A percentile compares a stretch with the other conserved stretches of the same genome.
These are phyloP conservation scores for Eupeodes luniger DNA, from an alignment of 2,888 invertebrate species.

Conservation along the genomic window DNA sequence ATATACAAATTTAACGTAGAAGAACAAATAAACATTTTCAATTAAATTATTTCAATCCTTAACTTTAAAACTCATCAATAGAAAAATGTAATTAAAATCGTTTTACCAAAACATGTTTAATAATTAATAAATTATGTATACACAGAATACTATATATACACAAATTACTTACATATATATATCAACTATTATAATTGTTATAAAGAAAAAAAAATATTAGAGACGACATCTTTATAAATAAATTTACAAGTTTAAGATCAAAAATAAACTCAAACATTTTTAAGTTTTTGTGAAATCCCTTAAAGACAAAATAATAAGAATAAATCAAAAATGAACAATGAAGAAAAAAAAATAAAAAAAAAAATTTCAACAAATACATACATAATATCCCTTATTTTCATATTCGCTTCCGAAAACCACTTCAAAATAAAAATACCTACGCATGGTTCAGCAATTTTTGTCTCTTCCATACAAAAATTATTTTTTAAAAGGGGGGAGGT, in stretches of 20 bases:
- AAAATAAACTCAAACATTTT: constrained; percentile 53
- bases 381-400: too few species aligned
- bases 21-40: constrained; percentile 48
- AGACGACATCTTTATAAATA: constrained; percentile 72
- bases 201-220: constrained; percentile 69
- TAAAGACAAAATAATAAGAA: constrained; percentile 39
- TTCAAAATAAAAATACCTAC: too few species aligned
- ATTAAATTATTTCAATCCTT: constrained; percentile 47
- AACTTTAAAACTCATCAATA: constrained; percentile 59
- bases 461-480: too few species aligned
- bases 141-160: constrained; percentile 64
- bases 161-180: constrained; percentile 48
- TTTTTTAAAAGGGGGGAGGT: too few species aligned
- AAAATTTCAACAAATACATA: too few species aligned
- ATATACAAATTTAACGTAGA: constrained; percentile 29
- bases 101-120: constrained; percentile 66
- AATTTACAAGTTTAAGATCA: constrained; percentile 70
- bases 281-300: constrained; percentile 67
- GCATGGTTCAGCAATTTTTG: too few species aligned
- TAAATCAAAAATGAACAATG: constrained; percentile 53
- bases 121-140: constrained; percentile 58
- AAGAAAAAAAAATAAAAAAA: background rate
- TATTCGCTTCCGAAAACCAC: too few species aligned
- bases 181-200: constrained; percentile 66
- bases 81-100: constrained; percentile 39